Base-by-base conservation (phyloP, 2,113 vertebrate genomes). In the Salvelinus namaycush region DNA sequence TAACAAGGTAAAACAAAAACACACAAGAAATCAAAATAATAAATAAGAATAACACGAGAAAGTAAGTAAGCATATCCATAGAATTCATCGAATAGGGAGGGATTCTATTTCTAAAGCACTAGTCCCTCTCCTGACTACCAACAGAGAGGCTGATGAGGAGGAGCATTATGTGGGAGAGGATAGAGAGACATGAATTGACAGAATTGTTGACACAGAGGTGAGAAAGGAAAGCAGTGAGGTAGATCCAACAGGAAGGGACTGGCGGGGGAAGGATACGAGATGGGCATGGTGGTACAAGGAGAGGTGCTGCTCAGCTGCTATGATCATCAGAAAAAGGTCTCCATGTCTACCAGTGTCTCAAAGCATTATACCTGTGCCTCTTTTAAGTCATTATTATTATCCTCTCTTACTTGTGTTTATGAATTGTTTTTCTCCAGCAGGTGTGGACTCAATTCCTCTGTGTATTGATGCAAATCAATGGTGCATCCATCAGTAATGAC, bases 221-320 rank as follows among this genome's bases (percentile, higher is more conserved):
- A 70, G 68, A 44, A 70, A 70, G 68, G 68, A 70, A 48, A 70
- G 39, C 68, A 70, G 68, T 20, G 29, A 34, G 59, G 54, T 57
- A 22, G 68, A 34, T 70, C 39, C 31, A 70, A 70, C 39, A 48
- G 8, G 16, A 49, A 9, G 68, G 20, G 39, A 12, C 66, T 22
- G 20, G 59, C 20, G 59, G 59, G 4, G 59, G 59, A n/a, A 44
- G 39, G 39, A 44, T 34, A 44, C 16, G 49, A 54, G 49, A 54
- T 4, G 49, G 49, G 3, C 9, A 9, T 3, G 14, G 3, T 54
- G 49, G 12, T 54, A 18, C 4, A 14, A 16, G 49, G 49, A 54
- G 16, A 54, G 16, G 49, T 54, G 4, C 49, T 54, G 49, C 49
- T 54, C 49, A 54, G 49, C 16, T 54, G 14, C 3, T 16, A 3